phyloP scores from a whole-genome alignment of 1,140 invertebrate species.

The Phymorhynchus buccinoides region DNA sequence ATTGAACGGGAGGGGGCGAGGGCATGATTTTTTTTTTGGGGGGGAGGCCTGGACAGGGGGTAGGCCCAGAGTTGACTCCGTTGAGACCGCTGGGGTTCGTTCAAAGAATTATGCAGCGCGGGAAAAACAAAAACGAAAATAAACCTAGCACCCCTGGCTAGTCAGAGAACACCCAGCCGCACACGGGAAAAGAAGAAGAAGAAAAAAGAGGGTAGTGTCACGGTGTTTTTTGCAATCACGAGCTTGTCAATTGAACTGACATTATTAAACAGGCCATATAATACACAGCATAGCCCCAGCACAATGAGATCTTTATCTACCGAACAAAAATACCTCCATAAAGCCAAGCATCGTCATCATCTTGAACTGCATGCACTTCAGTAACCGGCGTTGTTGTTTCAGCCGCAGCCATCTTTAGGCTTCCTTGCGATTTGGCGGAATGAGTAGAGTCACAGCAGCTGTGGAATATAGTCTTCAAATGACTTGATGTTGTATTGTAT shows the following conservation, averaged over 20 bases:
- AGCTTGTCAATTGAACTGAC: not conserved
- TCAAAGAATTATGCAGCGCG: not conserved
- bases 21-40: too few relatives aligned
- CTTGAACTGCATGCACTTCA: slow-evolving; percentile 29
- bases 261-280: slow-evolving; percentile 1
- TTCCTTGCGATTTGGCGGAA: too few relatives aligned
- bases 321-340: slow-evolving; percentile 52
- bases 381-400: slow-evolving; percentile 23
- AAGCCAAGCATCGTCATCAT: slow-evolving; percentile 63
- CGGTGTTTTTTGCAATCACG: not conserved
- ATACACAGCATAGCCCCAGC: too few relatives aligned
- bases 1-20: too few relatives aligned
- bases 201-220: not conserved
- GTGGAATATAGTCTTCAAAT: not conserved
- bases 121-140: too few relatives aligned
- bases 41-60: too few relatives aligned
- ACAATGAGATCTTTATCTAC: slow-evolving; percentile 18
- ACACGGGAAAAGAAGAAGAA: not conserved
- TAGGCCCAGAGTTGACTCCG: too few relatives aligned
- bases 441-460: not conserved
- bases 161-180: too few relatives aligned
- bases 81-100: not conserved
- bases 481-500: too few relatives aligned
- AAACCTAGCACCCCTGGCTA: too few relatives aligned
- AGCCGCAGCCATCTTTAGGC: not conserved